These are phyloP conservation scores for Andricus curvator DNA, from an alignment of 2,888 invertebrate species.

Conservation along the genomic window DNA sequence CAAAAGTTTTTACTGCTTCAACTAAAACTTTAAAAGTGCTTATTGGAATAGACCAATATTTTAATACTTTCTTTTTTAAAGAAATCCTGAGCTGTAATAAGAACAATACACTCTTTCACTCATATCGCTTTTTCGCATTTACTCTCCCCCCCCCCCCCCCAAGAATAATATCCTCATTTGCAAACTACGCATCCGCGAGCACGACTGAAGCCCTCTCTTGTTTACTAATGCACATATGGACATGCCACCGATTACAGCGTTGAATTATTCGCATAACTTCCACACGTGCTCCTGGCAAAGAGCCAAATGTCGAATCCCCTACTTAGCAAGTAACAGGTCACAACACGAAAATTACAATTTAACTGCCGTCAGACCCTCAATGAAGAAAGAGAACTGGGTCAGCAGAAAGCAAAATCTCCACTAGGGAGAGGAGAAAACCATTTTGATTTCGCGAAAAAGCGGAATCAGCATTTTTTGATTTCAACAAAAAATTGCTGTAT, in stretches of 20 bases:
- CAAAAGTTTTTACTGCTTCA: no score
- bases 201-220: conserved; percentile 39
- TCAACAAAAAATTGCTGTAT: neutral
- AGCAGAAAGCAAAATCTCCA: neutral
- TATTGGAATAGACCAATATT: no score
- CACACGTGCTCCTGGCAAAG: conserved; percentile 26
- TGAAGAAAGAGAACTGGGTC: conserved; percentile 1
- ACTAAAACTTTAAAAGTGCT: no score
- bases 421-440: neutral
- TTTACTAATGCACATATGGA: conserved; percentile 41
- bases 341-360: conserved; percentile 25
- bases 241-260: conserved; percentile 36
- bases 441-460: neutral
- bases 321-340: conserved; percentile 31
- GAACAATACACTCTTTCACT: conserved; percentile 20
- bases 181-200: conserved; percentile 32
- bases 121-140: neutral
- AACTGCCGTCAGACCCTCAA: neutral
- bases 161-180: conserved; percentile 29
- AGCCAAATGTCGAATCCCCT: conserved; percentile 34
- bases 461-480: neutral
- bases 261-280: conserved; percentile 42
- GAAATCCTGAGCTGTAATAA: neutral
- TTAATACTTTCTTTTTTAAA: neutral
- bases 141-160: neutral